Evolutionary conservation across 2,113 vertebrate genomes (phyloP).

Genomic region (Corythornis madagascariensis): DNA sequence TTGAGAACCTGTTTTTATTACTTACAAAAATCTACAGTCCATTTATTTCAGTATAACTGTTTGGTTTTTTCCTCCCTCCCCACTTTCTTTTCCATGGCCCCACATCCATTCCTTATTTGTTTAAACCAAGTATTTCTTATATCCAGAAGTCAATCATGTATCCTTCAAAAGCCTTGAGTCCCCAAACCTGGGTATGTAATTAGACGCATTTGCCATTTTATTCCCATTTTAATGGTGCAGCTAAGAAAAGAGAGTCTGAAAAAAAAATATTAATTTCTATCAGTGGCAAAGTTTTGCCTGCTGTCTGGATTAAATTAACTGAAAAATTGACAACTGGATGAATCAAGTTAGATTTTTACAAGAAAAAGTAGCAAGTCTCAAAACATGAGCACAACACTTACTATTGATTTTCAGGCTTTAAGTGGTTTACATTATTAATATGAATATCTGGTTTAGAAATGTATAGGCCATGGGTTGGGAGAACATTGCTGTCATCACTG

Average conservation of each 20-base stretch:
- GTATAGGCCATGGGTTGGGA: neutral
- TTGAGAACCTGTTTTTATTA: slow-evolving; percentile 47
- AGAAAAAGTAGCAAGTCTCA: neutral
- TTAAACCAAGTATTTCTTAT: neutral
- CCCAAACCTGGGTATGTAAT: neutral
- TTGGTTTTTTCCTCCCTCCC: neutral
- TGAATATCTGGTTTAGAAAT: neutral
- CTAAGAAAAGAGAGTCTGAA: slow-evolving; percentile 38
- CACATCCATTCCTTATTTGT: neutral
- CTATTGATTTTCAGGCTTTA: neutral
- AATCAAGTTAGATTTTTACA: neutral
- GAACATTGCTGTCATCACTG: no score
- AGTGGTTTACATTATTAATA: rapidly evolving
- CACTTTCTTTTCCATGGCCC: neutral
- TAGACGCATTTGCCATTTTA: neutral
- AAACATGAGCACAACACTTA: neutral
- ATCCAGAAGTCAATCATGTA: neutral
- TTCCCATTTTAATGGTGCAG: neutral
- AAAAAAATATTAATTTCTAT: slow-evolving; percentile 45
- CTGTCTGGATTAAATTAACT: neutral
- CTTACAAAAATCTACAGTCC: slow-evolving; percentile 40
- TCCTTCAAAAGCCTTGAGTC: neutral
- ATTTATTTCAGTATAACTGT: slow-evolving; percentile 1
- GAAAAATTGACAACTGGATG: neutral
- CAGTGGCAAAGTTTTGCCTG: neutral